phyloP scores from a whole-genome alignment of 2,797 vertebrate species.

The Parambassis ranga region DNA sequence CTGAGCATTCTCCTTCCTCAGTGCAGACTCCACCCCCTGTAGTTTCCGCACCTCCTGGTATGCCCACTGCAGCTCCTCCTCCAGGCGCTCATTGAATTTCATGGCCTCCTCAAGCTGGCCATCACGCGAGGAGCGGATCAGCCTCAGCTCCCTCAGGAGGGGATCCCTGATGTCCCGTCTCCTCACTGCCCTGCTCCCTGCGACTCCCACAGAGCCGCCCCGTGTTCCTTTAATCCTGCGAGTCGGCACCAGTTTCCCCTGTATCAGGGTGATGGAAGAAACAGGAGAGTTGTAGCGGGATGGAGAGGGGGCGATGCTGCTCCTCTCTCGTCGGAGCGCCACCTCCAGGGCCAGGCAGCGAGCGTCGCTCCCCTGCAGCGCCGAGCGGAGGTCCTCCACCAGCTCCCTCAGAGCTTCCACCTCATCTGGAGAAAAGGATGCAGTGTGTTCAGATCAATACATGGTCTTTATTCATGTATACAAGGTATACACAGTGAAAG shows the following conservation, averaged over 20 bases:
- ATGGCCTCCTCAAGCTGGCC: slow-evolving; percentile 83
- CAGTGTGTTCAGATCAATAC: no score
- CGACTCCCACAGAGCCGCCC: background rate
- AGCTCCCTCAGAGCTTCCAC: slow-evolving; percentile 78
- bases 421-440: slow-evolving; percentile 55
- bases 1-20: slow-evolving; percentile 72
- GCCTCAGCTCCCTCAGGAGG: slow-evolving; percentile 75
- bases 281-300: background rate
- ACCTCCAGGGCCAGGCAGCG: slow-evolving; percentile 83
- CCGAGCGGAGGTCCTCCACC: slow-evolving; percentile 82
- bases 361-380: slow-evolving; percentile 83
- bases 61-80: slow-evolving; percentile 76
- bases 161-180: slow-evolving; percentile 67
- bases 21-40: slow-evolving; percentile 52
- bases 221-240: slow-evolving; percentile 36
- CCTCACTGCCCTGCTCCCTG: slow-evolving; percentile 3
- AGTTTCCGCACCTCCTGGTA: slow-evolving; percentile 69
- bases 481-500: no score
- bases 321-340: slow-evolving; percentile 58
- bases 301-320: background rate
- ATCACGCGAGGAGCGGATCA: slow-evolving; percentile 80
- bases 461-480: no score
- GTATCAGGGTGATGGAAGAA: slow-evolving; percentile 33
- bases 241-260: slow-evolving; percentile 52
- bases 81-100: slow-evolving; percentile 74